These are phyloP conservation scores for Mastomys natalensis DNA, from an alignment of 2,113 vertebrate genomes.

Conservation along the genomic window DNA sequence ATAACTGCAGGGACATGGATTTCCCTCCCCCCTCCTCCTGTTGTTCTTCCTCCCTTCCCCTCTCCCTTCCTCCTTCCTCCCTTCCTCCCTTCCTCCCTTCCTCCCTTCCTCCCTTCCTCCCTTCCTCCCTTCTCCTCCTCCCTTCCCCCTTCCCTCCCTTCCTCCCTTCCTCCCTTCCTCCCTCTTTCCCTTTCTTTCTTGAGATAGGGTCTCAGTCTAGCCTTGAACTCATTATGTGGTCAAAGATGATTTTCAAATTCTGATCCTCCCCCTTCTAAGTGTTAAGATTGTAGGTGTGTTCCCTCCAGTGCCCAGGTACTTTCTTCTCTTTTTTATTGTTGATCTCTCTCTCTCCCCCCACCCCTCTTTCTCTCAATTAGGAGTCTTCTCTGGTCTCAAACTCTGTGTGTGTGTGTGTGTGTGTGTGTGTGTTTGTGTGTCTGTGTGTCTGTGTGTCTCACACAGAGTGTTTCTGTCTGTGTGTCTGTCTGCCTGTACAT, in stretches of 20 bases:
- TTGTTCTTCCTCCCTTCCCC: rapidly evolving
- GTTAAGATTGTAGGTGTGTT: background rate
- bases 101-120: background rate
- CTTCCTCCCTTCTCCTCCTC: background rate
- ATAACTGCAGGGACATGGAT: background rate
- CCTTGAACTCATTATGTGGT: background rate
- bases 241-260: background rate
- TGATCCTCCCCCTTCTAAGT: background rate
- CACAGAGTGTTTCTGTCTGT: no score
- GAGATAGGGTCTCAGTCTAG: background rate
- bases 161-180: background rate
- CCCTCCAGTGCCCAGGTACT: background rate
- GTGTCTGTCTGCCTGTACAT: background rate
- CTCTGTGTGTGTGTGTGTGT: background rate
- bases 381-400: background rate
- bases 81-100: background rate
- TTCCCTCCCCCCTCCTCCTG: background rate
- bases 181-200: background rate
- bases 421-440: background rate
- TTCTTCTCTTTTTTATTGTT: background rate
- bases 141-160: no score
- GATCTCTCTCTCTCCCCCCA: background rate
- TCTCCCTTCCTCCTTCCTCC: background rate
- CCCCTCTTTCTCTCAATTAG: background rate
- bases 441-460: no score